Percentiles rank a stretch among this genome's conserved stretches.
These are phyloP conservation scores for Macropis europaea DNA, from an alignment of 2,888 invertebrate genomes.

Conservation along the genomic window DNA sequence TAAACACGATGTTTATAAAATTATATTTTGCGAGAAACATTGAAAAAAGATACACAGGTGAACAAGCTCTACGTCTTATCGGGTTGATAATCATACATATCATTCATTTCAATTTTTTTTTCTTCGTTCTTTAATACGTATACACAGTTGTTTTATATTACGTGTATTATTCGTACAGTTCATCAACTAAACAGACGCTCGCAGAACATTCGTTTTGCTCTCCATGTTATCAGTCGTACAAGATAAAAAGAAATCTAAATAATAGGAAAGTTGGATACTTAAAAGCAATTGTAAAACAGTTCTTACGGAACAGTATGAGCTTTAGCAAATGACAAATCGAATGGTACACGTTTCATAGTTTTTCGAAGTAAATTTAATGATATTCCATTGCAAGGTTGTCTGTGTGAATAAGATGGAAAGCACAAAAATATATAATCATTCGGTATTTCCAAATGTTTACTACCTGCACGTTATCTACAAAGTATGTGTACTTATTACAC, in stretches of 20 bases:
- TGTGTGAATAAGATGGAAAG: conserved; percentile 33
- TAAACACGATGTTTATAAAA: conserved; percentile 29
- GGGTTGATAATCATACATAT: conserved; percentile 15
- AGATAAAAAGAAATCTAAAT: not conserved
- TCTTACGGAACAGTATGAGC: not conserved
- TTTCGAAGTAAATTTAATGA: conserved; percentile 10
- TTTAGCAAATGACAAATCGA: not conserved
- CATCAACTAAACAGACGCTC: conserved; percentile 7
- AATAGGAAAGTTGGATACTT: not conserved
- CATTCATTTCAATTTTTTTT: too few relatives aligned
- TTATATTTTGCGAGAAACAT: conserved; percentile 15
- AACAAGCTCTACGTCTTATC: conserved; percentile 14
- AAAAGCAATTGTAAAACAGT: conserved; percentile 23
- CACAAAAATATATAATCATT: conserved; percentile 30
- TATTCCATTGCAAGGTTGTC: not conserved
- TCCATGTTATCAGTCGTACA: conserved; percentile 7
- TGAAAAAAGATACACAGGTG: conserved; percentile 23
- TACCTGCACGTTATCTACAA: conserved; percentile 57
- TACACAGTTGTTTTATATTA: conserved; percentile 16
- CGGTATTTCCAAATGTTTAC: conserved; percentile 41
- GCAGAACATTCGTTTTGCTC: conserved; percentile 7
- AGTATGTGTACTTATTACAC: conserved; percentile 41
- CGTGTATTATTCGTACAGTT: conserved; percentile 1
- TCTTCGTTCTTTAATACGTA: conserved; percentile 12
- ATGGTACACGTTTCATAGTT: not conserved